Evolutionary conservation across 2,888 invertebrate species (phyloP).

Genomic region (Dysmachus trigonus): DNA sequence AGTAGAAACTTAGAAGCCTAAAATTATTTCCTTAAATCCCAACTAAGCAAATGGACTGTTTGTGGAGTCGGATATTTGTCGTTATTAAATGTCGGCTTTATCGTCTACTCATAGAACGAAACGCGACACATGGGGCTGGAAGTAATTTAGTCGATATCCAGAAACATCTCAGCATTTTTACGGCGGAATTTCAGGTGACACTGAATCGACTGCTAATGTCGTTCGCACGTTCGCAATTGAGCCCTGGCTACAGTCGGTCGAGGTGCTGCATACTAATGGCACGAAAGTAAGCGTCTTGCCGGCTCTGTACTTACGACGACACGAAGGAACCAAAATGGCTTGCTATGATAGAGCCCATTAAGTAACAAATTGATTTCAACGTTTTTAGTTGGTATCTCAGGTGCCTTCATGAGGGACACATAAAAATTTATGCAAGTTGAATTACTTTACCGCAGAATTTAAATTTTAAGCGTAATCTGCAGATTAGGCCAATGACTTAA

Average conservation of each 20-base stretch:
- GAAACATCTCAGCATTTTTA: neutral
- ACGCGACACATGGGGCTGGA: neutral
- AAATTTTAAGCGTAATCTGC: neutral
- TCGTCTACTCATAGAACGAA: neutral
- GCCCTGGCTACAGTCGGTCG: neutral
- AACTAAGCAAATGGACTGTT: neutral
- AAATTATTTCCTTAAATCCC: neutral
- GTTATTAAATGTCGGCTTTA: neutral
- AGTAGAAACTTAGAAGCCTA: slow-evolving; percentile 45
- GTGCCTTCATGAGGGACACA: neutral
- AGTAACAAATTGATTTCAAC: neutral
- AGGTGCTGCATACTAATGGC: slow-evolving; percentile 25
- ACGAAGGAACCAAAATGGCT: neutral
- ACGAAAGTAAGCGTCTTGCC: neutral
- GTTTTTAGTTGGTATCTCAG: neutral
- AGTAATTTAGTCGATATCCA: neutral
- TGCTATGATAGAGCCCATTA: neutral
- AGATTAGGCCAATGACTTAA: neutral
- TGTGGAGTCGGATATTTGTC: neutral
- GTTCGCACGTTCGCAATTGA: neutral
- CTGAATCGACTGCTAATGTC: slow-evolving; percentile 7
- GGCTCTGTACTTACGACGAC: neutral
- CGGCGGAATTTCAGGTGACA: slow-evolving; percentile 5
- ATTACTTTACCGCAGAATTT: neutral
- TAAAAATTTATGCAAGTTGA: neutral